Base-by-base conservation (phyloP, 2,888 invertebrate species). In the Sepiola atlantica region DNA sequence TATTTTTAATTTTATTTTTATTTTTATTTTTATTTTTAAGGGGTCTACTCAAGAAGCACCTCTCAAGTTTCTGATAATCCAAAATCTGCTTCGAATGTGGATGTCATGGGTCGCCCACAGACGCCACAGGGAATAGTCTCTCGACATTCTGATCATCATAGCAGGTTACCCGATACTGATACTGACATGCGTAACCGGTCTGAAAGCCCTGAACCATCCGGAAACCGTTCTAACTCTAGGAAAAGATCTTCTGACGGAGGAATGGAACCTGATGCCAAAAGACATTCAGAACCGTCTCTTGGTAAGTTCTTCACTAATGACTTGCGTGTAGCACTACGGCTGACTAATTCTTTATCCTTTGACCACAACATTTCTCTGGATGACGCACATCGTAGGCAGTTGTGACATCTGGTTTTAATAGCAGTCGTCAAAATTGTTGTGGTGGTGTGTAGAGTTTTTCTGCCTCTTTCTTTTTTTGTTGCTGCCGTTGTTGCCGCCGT, bases 201-300 rank as follows among this genome's bases (percentile, higher is more conserved):
- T n/a, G 21, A 77, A 77, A 77, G 77, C 21, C 77, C 77, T 1
- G 77, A 77, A n/a, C 14, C 12, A 2, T 77, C 77, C n/a, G 16
- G n/a, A 32, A 0, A 8, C n/a, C 77, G n/a, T 77, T n/a, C 77
- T 3, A n/a, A 14, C 4, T 24, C 61, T 18, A 55, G 61, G 55
- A 93, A 93, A 35, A n/a, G 93, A 93, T 55, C 61, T 21, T 32
- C 55, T 35, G 93, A 93, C 18, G 93, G 57, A n/a, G 55, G 55
- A 20, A 35, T 55, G 35, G 93, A 57, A 35, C 93, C 93, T 35
- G 55, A 93, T 14, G 57, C 93, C n/a, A 93, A 93, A 93, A 93
- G 93, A 93, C 32, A 55, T 28, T 21, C 93, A 16, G 55, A 35
- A 28, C 93, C 93, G 20, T 32, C 16, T 28, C 57, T 93, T 55